Percentiles rank a stretch among this genome's conserved stretches.
Conservation (phyloP, 2,113 vertebrate genomes). For the Sander vitreus region DNA sequence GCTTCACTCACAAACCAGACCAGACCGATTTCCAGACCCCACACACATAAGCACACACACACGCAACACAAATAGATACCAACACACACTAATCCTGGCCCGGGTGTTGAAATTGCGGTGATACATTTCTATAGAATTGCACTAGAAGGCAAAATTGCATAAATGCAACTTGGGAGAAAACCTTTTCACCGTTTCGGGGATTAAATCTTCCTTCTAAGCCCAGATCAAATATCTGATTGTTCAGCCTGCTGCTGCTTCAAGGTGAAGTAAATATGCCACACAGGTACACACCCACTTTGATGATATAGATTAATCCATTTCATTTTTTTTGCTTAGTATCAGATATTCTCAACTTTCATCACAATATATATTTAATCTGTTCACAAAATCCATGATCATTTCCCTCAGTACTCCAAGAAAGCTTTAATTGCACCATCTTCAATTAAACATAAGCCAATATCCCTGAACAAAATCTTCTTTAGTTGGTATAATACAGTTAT, state of each 20-base stretch:
- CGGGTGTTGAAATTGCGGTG: conserved; percentile 71
- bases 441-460: conserved; percentile 70
- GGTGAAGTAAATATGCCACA: conserved; percentile 63
- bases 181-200: conserved; percentile 79
- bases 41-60: conserved; percentile 46
- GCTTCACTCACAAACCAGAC: conserved; percentile 60
- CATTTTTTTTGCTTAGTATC: conserved; percentile 29
- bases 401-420: conserved; percentile 37
- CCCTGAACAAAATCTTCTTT: conserved; percentile 61
- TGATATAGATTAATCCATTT: conserved; percentile 71
- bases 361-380: conserved; percentile 35
- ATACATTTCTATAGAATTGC: conserved; percentile 83
- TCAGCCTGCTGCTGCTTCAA: conserved; percentile 73
- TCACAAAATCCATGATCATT: conserved; percentile 49
- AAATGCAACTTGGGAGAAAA: conserved; percentile 82
- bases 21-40: conserved; percentile 45
- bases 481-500: conserved; percentile 61
- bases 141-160: conserved; percentile 82
- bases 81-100: conserved; percentile 77
- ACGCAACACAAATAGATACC: conserved; percentile 52
- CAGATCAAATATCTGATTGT: conserved; percentile 85
- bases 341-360: conserved; percentile 47
- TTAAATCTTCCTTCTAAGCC: conserved; percentile 82
- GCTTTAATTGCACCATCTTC: conserved; percentile 66
- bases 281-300: conserved; percentile 40